Percentiles rank a stretch among this genome's conserved stretches.
phyloP scores from a whole-genome alignment of 2,113 vertebrate species.

The Aix galericulata region DNA sequence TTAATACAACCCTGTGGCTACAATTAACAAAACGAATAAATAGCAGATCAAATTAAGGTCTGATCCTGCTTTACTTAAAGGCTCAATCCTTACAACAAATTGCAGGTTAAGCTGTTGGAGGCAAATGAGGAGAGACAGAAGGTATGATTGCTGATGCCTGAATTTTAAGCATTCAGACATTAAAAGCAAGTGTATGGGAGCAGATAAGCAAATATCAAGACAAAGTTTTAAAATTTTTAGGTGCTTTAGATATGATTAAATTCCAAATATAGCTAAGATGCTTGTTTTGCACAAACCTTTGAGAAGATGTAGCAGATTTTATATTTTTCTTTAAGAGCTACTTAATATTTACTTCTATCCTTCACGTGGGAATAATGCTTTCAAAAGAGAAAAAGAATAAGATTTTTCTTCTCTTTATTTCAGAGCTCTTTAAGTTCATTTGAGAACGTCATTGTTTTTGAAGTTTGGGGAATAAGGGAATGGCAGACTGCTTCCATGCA shows the following conservation, averaged over 20 bases:
- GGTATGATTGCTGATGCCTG: not conserved
- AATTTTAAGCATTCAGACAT: slow-evolving; percentile 32
- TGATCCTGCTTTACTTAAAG: slow-evolving; percentile 50
- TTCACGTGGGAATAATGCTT: not conserved
- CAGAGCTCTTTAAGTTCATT: not conserved
- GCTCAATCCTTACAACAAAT: slow-evolving; percentile 45
- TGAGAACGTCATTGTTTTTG: slow-evolving; percentile 20
- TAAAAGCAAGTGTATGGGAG: not conserved
- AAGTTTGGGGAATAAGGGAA: not conserved
- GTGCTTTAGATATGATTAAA: not conserved
- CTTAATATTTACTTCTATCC: not conserved
- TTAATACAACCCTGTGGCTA: slow-evolving; percentile 72
- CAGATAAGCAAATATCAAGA: not conserved
- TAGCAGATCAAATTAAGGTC: slow-evolving; percentile 69
- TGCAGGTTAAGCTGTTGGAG: slow-evolving; percentile 43
- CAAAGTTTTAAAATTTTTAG: not conserved
- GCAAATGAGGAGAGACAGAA: slow-evolving; percentile 49
- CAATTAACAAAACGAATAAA: slow-evolving; percentile 70
- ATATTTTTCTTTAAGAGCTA: not conserved
- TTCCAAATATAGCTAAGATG: not conserved
- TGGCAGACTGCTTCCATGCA: not conserved
- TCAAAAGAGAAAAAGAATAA: not conserved
- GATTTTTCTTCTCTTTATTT: slow-evolving; percentile 39
- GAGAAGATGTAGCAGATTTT: not conserved
- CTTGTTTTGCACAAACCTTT: not conserved